phyloP scores from a whole-genome alignment of 2,113 vertebrate genomes.

The Carollia perspicillata region DNA sequence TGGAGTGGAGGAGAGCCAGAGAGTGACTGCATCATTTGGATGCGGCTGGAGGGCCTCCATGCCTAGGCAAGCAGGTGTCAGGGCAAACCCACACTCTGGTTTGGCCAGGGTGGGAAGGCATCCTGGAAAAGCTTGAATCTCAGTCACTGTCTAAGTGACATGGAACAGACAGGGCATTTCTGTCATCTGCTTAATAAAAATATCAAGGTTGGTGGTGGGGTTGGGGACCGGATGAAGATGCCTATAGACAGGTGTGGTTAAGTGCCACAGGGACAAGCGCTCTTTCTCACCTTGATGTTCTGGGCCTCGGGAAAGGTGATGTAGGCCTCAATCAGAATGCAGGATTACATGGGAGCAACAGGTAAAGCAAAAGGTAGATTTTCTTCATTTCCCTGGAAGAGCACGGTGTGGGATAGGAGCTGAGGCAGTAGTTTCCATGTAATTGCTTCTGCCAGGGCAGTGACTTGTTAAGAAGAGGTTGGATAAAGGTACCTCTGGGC shows the following conservation, averaged over 20 bases:
- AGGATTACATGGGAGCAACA: neutral
- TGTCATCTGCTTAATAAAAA: neutral
- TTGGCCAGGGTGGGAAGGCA: neutral
- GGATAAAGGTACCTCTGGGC: neutral
- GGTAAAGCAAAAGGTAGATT: neutral
- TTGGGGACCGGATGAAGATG: neutral
- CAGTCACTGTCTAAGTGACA: neutral
- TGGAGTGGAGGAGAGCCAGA: neutral
- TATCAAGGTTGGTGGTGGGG: neutral
- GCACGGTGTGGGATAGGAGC: neutral
- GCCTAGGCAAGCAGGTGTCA: neutral
- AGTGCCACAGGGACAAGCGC: neutral
- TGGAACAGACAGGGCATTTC: neutral
- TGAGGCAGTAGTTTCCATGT: neutral
- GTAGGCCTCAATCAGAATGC: neutral
- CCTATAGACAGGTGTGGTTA: neutral
- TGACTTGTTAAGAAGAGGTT: neutral
- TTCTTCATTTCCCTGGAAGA: neutral
- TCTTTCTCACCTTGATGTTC: neutral
- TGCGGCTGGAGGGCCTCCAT: neutral
- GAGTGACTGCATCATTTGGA: neutral
- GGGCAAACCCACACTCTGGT: neutral
- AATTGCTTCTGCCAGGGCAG: neutral
- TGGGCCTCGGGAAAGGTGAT: neutral
- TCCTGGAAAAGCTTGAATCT: neutral